These are phyloP conservation scores for Kradibia gibbosae DNA, from an alignment of 1,140 invertebrate genomes.

Conservation along the genomic window DNA sequence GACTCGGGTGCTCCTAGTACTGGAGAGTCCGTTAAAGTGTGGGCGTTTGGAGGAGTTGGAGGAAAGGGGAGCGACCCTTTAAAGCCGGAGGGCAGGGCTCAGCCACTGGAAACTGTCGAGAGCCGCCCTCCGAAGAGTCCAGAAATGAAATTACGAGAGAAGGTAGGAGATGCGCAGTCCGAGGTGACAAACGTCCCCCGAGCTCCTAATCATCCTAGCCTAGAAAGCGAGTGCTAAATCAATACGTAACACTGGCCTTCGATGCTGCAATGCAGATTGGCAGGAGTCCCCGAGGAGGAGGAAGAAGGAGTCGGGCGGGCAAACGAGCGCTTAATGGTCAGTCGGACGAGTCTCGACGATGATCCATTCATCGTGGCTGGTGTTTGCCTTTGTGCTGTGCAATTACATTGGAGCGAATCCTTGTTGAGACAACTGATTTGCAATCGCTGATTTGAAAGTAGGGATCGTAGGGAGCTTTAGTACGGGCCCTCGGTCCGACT, in stretches of 20 bases:
- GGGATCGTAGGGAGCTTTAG: background rate
- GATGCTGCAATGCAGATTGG: background rate
- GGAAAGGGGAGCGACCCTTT: no score
- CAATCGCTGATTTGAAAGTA: conserved; percentile 31
- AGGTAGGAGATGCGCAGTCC: background rate
- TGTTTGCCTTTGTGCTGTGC: background rate
- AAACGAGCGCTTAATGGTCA: conserved; percentile 43
- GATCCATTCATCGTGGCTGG: conserved; percentile 7
- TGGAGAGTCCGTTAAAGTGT: no score
- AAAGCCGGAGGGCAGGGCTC: no score
- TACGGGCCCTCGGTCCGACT: background rate
- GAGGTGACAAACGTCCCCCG: background rate
- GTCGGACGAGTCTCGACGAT: conserved; percentile 3
- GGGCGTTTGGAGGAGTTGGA: no score
- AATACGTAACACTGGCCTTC: background rate
- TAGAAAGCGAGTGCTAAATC: background rate
- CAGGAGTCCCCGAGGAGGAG: background rate
- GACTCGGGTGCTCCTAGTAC: no score
- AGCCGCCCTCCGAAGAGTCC: no score
- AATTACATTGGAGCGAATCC: conserved; percentile 31
- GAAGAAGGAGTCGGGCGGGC: conserved; percentile 17
- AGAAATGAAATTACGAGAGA: no score
- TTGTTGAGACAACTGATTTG: conserved; percentile 45
- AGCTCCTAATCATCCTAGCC: background rate
- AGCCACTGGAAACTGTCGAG: no score